Conservation (phyloP, 2,797 vertebrate genomes). For the Momotus momota region DNA sequence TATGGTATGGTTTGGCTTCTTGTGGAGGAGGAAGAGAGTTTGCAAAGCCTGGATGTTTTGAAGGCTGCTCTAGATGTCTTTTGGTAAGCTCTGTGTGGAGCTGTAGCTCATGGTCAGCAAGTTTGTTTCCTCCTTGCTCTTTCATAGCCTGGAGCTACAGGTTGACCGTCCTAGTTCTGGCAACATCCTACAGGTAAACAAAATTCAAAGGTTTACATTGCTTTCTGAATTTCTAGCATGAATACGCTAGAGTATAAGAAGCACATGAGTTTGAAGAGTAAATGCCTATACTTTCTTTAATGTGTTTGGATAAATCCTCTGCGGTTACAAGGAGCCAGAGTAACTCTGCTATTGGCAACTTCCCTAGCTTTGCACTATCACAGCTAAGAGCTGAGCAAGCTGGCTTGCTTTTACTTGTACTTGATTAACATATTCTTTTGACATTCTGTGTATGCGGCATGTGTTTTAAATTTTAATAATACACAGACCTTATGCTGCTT, state of each 20-base stretch:
- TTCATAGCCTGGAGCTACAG: neutral
- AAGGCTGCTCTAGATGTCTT: neutral
- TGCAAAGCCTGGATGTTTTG: neutral
- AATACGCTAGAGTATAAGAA: neutral
- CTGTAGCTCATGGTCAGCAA: neutral
- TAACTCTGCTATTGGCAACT: slow-evolving; percentile 6
- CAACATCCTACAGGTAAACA: neutral
- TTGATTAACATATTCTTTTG: slow-evolving; percentile 67
- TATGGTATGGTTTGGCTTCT: neutral
- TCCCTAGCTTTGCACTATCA: slow-evolving; percentile 17
- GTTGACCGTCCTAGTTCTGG: neutral
- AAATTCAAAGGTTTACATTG: neutral
- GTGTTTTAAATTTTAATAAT: slow-evolving; percentile 70
- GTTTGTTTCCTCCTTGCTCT: neutral
- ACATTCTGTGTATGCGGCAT: slow-evolving; percentile 56
- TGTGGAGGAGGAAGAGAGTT: fast-evolving
- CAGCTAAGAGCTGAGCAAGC: slow-evolving; percentile 32
- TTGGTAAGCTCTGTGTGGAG: neutral
- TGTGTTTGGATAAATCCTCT: neutral
- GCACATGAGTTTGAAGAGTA: neutral
- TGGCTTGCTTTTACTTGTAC: neutral
- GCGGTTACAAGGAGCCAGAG: neutral
- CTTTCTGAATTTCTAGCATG: slow-evolving; percentile 11
- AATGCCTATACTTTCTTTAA: neutral
- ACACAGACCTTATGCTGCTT: slow-evolving; percentile 54